Base-by-base conservation (phyloP, 2,888 invertebrate genomes). In the Augiades crinisus region DNA sequence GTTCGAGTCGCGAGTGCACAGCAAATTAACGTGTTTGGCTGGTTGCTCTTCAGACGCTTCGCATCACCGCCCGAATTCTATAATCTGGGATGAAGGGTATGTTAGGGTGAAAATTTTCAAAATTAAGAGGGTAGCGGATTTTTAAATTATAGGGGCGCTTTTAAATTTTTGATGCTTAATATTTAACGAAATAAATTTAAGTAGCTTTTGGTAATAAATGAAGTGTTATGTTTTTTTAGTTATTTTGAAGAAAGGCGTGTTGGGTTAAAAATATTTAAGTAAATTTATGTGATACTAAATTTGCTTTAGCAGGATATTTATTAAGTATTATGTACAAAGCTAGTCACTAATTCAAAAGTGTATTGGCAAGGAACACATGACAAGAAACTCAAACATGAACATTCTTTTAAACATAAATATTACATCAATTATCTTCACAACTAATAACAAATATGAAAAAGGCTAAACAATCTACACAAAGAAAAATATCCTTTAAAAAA, bases 31-130 rank as follows among this genome's bases (percentile, higher is more conserved):
- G 30, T 36, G 43, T 30, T 43, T 27, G 37, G 37, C 44, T 36
- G 36, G 21, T 43, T 27, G 37, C 50, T 51, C 50, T 51, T 51
- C 50, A 51, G 50, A 51, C 50, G 21, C 7, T 12, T 12, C 50
- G 50, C 50, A 24, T 51, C 50, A 27, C 21, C 44, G 50, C 36
- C 30, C 44, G 21, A 44, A 44, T 44, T 36, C 36, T 51, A 34
- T 36, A 31, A 37, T 17, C 36, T 16, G 24, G 36, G 40, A 24
- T 44, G 30, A 30, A 43, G 30, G 14, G 30, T 44, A 37, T 12
- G 37, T 44, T 51, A 30, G 50, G 50, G 50, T 37, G 50, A 14
- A 36, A 43, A 37, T 43, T 37, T 31, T 37, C 41, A 27, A 30
- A 41, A 41, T 30, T 12, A 30, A 17, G n/a, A 16, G 41, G 13